phyloP scores from a whole-genome alignment of 2,888 invertebrate species.

The Meiosimyza decipiens region DNA sequence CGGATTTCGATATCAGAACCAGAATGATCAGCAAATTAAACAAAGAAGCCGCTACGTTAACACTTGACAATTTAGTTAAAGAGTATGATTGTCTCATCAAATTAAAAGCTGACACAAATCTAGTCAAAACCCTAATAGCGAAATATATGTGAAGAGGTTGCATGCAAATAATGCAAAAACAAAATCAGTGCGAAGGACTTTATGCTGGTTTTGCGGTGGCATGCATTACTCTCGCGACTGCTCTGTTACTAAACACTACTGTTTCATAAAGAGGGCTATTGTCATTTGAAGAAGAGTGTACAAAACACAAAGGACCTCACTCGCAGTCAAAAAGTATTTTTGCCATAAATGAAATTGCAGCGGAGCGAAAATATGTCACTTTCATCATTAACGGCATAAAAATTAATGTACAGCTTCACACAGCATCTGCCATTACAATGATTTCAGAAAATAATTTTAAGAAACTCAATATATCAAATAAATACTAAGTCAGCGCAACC shows the following conservation, averaged over 20 bases:
- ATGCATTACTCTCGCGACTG: conserved; percentile 42
- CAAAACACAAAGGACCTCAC: not conserved
- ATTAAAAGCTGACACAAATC: conserved; percentile 41
- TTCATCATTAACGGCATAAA: conserved; percentile 40
- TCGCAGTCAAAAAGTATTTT: conserved; percentile 34
- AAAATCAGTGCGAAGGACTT: conserved; percentile 39
- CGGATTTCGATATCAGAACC: conserved; percentile 41
- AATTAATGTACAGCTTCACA: conserved; percentile 33
- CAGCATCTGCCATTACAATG: conserved; percentile 38
- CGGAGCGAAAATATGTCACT: conserved; percentile 40
- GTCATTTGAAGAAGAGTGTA: conserved; percentile 28
- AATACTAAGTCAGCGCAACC: conserved; percentile 36
- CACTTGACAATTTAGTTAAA: conserved; percentile 37
- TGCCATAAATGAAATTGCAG: conserved; percentile 35
- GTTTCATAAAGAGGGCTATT: conserved; percentile 42
- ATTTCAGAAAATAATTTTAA: conserved; percentile 36
- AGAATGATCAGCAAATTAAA: conserved; percentile 38
- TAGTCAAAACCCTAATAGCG: conserved; percentile 34
- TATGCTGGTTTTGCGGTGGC: conserved; percentile 43
- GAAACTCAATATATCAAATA: conserved; percentile 10
- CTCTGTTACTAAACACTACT: conserved; percentile 39
- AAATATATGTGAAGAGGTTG: conserved; percentile 32
- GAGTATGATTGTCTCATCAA: conserved; percentile 44
- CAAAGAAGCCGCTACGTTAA: conserved; percentile 34
- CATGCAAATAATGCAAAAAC: conserved; percentile 25